Base-by-base conservation (phyloP, 2,888 invertebrate species). In the Drosophila crucigera region DNA sequence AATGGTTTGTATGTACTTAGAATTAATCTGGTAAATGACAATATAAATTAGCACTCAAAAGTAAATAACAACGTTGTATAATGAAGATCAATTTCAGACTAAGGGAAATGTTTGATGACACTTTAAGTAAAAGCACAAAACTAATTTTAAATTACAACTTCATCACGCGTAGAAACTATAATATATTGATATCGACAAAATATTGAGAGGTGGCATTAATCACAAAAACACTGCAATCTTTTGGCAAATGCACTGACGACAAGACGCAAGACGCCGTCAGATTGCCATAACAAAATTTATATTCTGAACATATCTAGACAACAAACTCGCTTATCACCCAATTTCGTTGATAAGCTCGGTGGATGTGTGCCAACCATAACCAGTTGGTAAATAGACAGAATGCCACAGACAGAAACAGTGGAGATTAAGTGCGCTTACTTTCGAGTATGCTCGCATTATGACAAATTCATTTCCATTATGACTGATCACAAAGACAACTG, bases 391-490 rank as follows among this genome's bases (percentile, higher is more conserved):
- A 78, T 66, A 78, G 39, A 25, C 47, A 25, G 39, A 69, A 66
- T 67, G 70, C 33, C 59, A 53, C 78, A 73, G 55, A 68, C 78
- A 67, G 58, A 70, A 73, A 80, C 50, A 71, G 68, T 68, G 66
- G 28, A 74, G 80, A 84, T 74, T 78, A 78, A 66, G 69, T 62
- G 53, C 31, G 66, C 62, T 73, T 76, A 78, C 39, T 68, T 73
- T 74, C 28, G 55, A 82, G 78, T 63, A 64, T 58, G 55, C 61
- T 70, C 65, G 75, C 62, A 80, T 82, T 75, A 73, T 65, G 59
- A 66, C 73, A 75, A 65, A 65, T 68, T 75, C 67, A 59, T 56
- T 78, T 71, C 60, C 75, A 82, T 82, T 84, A 81, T 79, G 85
- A 87, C 56, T 68, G 79, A 87, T 85, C 76, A 74, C 72, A 72